A percentile compares a stretch with the other conserved stretches of the same genome.
These are phyloP conservation scores for Hiodon alosoides DNA, from an alignment of 2,113 vertebrate genomes.

Conservation along the genomic window DNA sequence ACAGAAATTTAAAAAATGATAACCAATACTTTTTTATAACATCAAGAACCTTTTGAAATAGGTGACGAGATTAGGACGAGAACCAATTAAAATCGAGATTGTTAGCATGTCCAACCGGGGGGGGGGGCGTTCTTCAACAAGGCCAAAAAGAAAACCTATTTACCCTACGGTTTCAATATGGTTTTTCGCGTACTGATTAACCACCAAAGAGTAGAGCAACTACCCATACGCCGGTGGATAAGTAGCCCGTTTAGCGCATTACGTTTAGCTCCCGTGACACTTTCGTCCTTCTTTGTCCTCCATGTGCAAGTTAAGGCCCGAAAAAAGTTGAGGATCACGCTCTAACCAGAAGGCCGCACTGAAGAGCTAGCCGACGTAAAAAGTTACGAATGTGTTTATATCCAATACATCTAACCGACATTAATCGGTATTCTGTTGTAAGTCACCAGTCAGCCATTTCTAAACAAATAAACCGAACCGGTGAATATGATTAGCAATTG, in stretches of 20 bases:
- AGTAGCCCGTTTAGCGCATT: background rate
- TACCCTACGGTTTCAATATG: background rate
- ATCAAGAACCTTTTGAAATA: too few relatives aligned
- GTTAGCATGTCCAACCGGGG: background rate
- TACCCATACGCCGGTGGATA: background rate
- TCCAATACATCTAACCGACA: too few relatives aligned
- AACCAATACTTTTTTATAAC: too few relatives aligned
- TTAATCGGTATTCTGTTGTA: too few relatives aligned
- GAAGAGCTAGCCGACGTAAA: too few relatives aligned
- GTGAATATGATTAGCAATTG: too few relatives aligned
- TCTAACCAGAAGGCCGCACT: accelerated
- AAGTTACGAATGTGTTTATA: too few relatives aligned
- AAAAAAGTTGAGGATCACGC: background rate
- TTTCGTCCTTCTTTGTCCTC: constrained; percentile 59
- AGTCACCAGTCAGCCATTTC: too few relatives aligned
- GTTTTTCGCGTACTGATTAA: too few relatives aligned
- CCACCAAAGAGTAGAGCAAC: too few relatives aligned
- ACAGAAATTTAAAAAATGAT: too few relatives aligned
- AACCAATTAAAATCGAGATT: constrained; percentile 12
- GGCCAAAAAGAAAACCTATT: background rate
- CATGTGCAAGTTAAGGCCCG: constrained; percentile 16
- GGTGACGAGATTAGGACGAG: background rate
- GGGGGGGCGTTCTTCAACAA: background rate
- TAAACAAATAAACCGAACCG: too few relatives aligned
- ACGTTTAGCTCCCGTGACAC: background rate